Base-by-base conservation (phyloP, 2,888 invertebrate species). In the Adelphocoris suturalis region DNA sequence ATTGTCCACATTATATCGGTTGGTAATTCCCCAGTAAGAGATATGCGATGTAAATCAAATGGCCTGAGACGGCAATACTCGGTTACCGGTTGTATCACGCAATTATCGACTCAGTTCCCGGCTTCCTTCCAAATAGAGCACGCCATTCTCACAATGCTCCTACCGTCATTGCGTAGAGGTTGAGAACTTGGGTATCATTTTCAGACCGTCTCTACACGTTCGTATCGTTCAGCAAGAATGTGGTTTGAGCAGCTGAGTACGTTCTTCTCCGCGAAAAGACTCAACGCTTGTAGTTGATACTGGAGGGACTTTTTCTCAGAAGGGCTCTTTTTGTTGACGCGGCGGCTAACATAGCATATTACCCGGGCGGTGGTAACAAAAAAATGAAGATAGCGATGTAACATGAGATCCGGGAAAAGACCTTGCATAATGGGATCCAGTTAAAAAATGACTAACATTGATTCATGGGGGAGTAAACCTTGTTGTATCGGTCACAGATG, bases 31-130 rank as follows among this genome's bases (percentile, higher is more conserved):
- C 68, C 0, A 23, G 68, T 23, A 19, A 9, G 11, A 68, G 68
- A 68, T 23, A 68, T 23, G 23, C 23, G 68, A 68, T 11, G 68
- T 68, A 68, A 68, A 68, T 68, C 68, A 68, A 23, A 68, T 23
- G 68, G 68, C 3, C 19, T 5, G 61, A 61, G 61, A 23, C 19
- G 68, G 68, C 68, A 68, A 68, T 68, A 68, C 19, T 68, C 68
- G 9, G 68, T 68, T 68, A 68, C 68, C 68, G 68, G 68, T 68
- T 27, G 68, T 68, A 68, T 68, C 68, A 68, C 68, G 68, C 68
- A 68, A 68, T 68, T 68, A 68, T 68, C 68, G 68, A 68, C 68
- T 68, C 68, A 68, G 68, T 23, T 68, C 68, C 23, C 19, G 61
- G 14, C 16, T 61, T 61, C 61, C 27, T 13, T 68, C 23, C 68